Percentiles rank a stretch among this genome's conserved stretches.
Conservation (phyloP, 2,797 vertebrate genomes). For the Eulemur mongoz region DNA sequence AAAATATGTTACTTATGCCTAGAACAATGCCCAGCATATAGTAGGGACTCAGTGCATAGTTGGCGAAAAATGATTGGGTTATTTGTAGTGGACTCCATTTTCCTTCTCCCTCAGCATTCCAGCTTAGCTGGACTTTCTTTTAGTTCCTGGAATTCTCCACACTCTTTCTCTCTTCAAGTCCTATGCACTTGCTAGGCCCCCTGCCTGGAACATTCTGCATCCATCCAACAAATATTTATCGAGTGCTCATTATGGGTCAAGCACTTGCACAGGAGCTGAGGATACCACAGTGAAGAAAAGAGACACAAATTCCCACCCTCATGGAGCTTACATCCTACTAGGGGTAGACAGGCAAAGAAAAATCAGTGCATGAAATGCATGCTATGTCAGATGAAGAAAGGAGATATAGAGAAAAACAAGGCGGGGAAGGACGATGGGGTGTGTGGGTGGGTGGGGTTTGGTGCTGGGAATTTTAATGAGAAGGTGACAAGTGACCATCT, state of each 20-base stretch:
- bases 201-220: neutral
- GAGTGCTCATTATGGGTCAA: neutral
- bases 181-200: neutral
- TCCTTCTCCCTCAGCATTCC: neutral
- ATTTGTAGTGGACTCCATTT: neutral
- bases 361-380: neutral
- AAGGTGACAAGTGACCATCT: neutral
- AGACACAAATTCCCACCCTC: neutral
- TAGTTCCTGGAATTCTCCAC: neutral
- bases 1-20: neutral
- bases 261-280: neutral
- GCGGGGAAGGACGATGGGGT: neutral
- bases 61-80: neutral
- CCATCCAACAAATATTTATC: neutral
- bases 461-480: neutral
- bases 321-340: neutral
- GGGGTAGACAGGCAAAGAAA: neutral
- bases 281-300: neutral
- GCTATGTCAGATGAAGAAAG: neutral
- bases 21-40: neutral
- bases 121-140: neutral
- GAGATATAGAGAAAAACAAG: neutral
- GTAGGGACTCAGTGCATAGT: neutral
- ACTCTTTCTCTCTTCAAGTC: neutral
- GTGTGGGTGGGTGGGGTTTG: neutral